Conservation (phyloP, 2,113 vertebrate species). For the Cyprinus carpio region DNA sequence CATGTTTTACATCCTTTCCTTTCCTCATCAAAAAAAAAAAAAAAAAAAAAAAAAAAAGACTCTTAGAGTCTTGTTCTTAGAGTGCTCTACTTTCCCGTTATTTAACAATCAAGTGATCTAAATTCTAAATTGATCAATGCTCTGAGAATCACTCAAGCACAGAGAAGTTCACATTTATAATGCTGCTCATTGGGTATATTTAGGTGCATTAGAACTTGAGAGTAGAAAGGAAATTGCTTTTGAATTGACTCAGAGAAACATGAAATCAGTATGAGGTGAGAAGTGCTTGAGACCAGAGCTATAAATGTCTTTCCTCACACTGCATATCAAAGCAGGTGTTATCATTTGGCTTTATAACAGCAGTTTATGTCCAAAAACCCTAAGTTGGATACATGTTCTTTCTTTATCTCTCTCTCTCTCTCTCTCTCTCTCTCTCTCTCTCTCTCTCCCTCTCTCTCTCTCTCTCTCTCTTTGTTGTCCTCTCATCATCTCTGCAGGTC, state of each 20-base stretch:
- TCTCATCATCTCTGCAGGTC: not conserved
- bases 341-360: not conserved
- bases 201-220: slow-evolving; percentile 20
- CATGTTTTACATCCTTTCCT: not conserved
- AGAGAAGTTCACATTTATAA: not conserved
- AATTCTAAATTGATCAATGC: slow-evolving; percentile 10
- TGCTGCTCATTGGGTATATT: not conserved
- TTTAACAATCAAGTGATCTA: slow-evolving; percentile 7
- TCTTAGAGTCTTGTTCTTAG: not conserved
- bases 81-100: not conserved
- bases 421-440: not conserved
- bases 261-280: slow-evolving; percentile 20
- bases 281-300: slow-evolving; percentile 21
- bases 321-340: not conserved
- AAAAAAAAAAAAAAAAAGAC: too few relatives aligned
- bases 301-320: not conserved
- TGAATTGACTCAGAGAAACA: not conserved
- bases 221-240: slow-evolving; percentile 27
- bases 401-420: not conserved
- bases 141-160: not conserved
- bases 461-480: not conserved
- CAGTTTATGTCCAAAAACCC: not conserved
- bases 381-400: not conserved
- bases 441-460: too few relatives aligned
- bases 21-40: not conserved